Percentiles rank a stretch among this genome's conserved stretches.
Evolutionary conservation across 2,888 invertebrate species (phyloP).

Genomic region (Parnassius mnemosyne): DNA sequence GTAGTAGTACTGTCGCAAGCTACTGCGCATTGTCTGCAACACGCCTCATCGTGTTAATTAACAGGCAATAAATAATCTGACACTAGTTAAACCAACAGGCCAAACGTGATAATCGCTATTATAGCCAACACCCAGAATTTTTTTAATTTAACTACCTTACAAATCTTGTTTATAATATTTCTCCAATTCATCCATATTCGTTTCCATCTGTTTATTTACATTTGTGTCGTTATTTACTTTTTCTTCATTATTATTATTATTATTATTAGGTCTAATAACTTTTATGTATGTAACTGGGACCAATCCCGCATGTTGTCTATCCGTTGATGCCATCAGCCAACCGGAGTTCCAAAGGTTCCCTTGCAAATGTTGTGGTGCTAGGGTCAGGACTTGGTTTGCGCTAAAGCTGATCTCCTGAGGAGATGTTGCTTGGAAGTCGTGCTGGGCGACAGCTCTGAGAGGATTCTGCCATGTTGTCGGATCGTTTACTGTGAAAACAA

Average conservation of each 20-base stretch:
- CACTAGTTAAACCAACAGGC: no score
- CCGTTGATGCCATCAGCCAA: slow-evolving; percentile 83
- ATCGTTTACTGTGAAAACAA: slow-evolving; percentile 76
- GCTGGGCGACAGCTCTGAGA: slow-evolving; percentile 84
- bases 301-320: slow-evolving; percentile 81
- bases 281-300: slow-evolving; percentile 83
- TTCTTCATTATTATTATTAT: slow-evolving; percentile 18
- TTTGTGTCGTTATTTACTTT: slow-evolving; percentile 23
- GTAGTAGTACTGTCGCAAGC: no score
- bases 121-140: neutral
- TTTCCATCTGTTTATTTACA: slow-evolving; percentile 27
- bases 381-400: slow-evolving; percentile 86
- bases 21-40: no score
- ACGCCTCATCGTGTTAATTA: no score
- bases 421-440: slow-evolving; percentile 86
- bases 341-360: slow-evolving; percentile 83
- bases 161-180: slow-evolving; percentile 43
- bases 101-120: neutral
- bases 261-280: slow-evolving; percentile 48
- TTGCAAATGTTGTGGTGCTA: slow-evolving; percentile 93
- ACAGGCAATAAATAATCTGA: no score
- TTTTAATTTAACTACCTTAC: slow-evolving; percentile 28
- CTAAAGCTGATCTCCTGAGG: slow-evolving; percentile 89
- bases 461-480: slow-evolving; percentile 86
- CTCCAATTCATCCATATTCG: slow-evolving; percentile 37